phyloP scores from a whole-genome alignment of 2,888 invertebrate genomes.

The Xestia xanthographa region DNA sequence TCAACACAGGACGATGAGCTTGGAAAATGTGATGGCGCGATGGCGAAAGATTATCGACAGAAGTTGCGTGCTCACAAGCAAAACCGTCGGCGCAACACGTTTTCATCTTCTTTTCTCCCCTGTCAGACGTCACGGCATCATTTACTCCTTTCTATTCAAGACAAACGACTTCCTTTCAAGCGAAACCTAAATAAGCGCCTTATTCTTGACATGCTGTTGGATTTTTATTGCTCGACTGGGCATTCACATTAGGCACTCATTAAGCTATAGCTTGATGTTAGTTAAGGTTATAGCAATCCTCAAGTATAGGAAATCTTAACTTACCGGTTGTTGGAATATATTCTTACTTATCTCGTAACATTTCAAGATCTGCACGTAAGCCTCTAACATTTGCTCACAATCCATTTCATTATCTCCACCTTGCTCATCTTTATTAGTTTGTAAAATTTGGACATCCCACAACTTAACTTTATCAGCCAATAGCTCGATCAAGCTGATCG shows the following conservation, averaged over 20 bases:
- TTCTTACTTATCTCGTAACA: slow-evolving; percentile 23
- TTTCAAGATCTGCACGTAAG: slow-evolving; percentile 12
- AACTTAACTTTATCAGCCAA: slow-evolving; percentile 20
- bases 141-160: no score
- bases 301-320: not conserved
- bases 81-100: no score
- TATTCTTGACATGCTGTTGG: not conserved
- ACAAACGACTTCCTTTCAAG: no score
- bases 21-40: no score
- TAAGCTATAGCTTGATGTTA: not conserved
- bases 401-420: not conserved
- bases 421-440: not conserved
- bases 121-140: no score
- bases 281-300: not conserved
- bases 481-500: slow-evolving; percentile 11
- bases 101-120: no score
- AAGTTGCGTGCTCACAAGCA: not conserved
- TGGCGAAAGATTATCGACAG: no score
- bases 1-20: no score
- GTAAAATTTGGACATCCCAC: slow-evolving; percentile 15
- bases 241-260: not conserved
- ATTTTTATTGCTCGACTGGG: not conserved
- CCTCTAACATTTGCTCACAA: slow-evolving; percentile 9
- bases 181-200: not conserved
- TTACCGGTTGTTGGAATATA: slow-evolving; percentile 26